Percentiles rank a stretch among this genome's conserved stretches.
Conservation (phyloP, 35 echinoderm and acorn worm genomes). For the Diadema setosum region DNA sequence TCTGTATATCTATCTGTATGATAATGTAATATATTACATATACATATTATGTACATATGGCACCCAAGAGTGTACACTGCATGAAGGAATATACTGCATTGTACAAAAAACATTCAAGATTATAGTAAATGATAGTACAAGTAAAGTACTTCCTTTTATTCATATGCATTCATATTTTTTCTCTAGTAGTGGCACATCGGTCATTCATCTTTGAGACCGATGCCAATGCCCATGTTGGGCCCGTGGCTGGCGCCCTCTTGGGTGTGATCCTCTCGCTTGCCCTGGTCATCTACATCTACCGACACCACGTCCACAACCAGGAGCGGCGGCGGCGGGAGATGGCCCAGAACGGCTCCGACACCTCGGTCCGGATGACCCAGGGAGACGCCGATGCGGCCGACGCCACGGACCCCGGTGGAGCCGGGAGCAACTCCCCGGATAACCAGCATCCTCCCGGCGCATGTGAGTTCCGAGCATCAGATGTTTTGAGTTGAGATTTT, state of each 20-base stretch:
- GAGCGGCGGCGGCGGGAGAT: slow-evolving; percentile 72
- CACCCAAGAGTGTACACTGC: no score
- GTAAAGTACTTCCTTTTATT: not conserved
- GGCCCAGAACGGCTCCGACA: slow-evolving; percentile 77
- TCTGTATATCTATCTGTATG: no score
- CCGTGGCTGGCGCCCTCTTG: slow-evolving; percentile 93
- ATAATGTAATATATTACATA: no score
- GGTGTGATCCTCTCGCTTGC: slow-evolving; percentile 83
- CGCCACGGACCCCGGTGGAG: slow-evolving; percentile 44
- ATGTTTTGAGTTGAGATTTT: no score
- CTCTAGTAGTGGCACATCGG: not conserved
- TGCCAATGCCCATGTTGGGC: slow-evolving; percentile 83
- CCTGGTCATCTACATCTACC: slow-evolving; percentile 85
- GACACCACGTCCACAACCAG: slow-evolving; percentile 88
- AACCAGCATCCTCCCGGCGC: slow-evolving; percentile 57
- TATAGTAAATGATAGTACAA: not conserved
- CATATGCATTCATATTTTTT: not conserved
- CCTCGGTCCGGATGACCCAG: slow-evolving; percentile 79
- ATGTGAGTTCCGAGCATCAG: slow-evolving; percentile 49
- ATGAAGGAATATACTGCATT: no score
- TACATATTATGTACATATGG: no score
- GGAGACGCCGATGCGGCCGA: slow-evolving; percentile 82
- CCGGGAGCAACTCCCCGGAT: slow-evolving; percentile 10
- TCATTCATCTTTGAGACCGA: slow-evolving; percentile 29
- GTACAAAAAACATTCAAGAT: not conserved